Percentiles rank a stretch among this genome's conserved stretches.
Evolutionary conservation across 2,888 invertebrate species (phyloP).

Genomic region (Biston stratarius): DNA sequence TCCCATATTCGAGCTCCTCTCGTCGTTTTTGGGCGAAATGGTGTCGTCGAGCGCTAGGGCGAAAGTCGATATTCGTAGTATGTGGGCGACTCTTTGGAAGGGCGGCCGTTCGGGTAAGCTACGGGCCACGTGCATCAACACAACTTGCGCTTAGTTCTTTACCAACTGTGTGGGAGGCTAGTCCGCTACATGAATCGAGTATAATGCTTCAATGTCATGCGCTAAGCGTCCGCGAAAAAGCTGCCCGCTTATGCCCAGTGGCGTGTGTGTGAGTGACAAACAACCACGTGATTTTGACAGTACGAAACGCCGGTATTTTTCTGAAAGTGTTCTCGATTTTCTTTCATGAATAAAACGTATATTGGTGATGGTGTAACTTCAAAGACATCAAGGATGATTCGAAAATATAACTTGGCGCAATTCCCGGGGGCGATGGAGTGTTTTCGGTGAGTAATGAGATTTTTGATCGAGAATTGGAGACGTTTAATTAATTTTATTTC

Average conservation of each 20-base stretch:
- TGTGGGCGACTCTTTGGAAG: conserved; percentile 75
- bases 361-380: conserved; percentile 65
- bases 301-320: conserved; percentile 65
- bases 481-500: conserved; percentile 56
- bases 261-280: conserved; percentile 66
- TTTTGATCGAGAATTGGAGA: conserved; percentile 59
- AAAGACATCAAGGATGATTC: conserved; percentile 56
- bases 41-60: conserved; percentile 67
- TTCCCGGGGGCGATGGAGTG: conserved; percentile 68
- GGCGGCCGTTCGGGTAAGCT: conserved; percentile 83
- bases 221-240: conserved; percentile 75
- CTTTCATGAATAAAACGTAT: conserved; percentile 57
- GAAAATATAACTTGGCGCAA: conserved; percentile 58
- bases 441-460: conserved; percentile 73
- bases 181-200: conserved; percentile 77
- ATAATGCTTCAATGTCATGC: conserved; percentile 79
- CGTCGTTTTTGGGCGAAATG: conserved; percentile 71
- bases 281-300: conserved; percentile 83
- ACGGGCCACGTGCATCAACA: conserved; percentile 83
- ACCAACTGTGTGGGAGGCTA: conserved; percentile 85
- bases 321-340: conserved; percentile 68
- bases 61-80: conserved; percentile 80
- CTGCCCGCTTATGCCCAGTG: conserved; percentile 66
- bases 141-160: conserved; percentile 85
- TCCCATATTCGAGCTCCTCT: conserved; percentile 81